Evolutionary conservation across 1,140 invertebrate genomes (phyloP), one percentile per base, ranked within the genome.

Genomic region (Dinoponera quadriceps): DNA sequence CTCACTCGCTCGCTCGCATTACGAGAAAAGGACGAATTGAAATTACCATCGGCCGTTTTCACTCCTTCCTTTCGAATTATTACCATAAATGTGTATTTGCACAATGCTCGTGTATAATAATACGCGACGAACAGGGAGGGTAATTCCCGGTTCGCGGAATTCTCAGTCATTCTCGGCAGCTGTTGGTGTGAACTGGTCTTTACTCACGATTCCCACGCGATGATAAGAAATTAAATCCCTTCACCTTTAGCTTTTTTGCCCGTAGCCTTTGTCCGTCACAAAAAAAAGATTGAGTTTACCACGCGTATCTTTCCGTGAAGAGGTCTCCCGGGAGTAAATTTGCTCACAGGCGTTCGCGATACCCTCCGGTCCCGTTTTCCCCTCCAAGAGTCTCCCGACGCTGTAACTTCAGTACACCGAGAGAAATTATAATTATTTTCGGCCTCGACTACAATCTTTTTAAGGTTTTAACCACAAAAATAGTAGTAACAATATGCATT

Each of bases 131-230:
- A 14, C 29, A 63, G 49, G 22, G n/a, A 51, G 18, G 25, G 1
- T n/a, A 63, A 20, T n/a, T 75, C 38, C 38, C 38, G 11, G 3
- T 44, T 44, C 3, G 9, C 38, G 38, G 38, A 44, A 44, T 44
- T 44, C 38, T 44, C 38, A 44, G 38, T 44, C 73, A 63, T 62
- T 63, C 38, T 65, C 33, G 38, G n/a, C 5, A 16, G 22, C n/a
- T 73, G 14, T 63, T 38, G 57, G 38, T 75, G 73, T 63, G 55
- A 75, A 75, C 25, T 51, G 27, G 48, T 65, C 27, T 75, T 75
- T 75, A 75, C 59, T 44, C 73, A 75, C 73, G 73, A 75, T 75
- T 20, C 7, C n/a, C 25, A n/a, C 57, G 38, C n/a, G 60, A 63
- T 44, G 73, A 75, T 75, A 75, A 75, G 29, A 38, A 20, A 25